Base-by-base conservation (phyloP, 2,888 invertebrate genomes). In the Frankliniella fusca region DNA sequence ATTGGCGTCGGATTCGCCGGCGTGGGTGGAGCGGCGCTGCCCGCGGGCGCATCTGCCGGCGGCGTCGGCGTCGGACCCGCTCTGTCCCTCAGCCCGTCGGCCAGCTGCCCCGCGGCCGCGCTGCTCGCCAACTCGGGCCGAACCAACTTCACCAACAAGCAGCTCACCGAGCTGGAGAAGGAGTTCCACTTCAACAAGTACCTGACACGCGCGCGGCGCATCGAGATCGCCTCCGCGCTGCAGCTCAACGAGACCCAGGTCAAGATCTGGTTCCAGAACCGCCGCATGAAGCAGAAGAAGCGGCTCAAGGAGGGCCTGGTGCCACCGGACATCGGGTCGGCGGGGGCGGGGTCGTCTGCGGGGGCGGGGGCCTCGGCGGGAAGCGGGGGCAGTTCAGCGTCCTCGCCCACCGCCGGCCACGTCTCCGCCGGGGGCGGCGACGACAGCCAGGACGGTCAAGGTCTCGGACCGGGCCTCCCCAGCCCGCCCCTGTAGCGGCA, bases 131-230 rank as follows among this genome's bases (percentile, higher is more conserved):
- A 94, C 90, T 95, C 96, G 20, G 98, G 98, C 61, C 92, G 99
- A 82, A 99, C 99, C 70, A 99, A 99, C 90, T 99, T 99, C 90
- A 98, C 98, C 85, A 99, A 99, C 89, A 99, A 99, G 89, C 99
- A 99, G 88, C 92, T 99, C 84, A 99, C 99, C 3, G 99, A 99
- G 89, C 91, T 99, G 85, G 99, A 99, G 88, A 99, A 99, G 88
- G 99, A 99, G 89, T 99, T 99, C 90, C 99, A 99, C 89, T 99
- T 98, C 90, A 98, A 98, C 90, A 98, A 98, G 90, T 99, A 99
- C 90, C 92, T 99, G 87, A 99, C 99, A 70, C 90, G 99, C 85
- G 98, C 98, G 70, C 91, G 99, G 85, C 92, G 99, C 86, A 98
- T 99, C 88, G 99, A 99, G 89, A 99, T 99, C 85, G 99, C 99